Evolutionary conservation across 2,888 invertebrate genomes (phyloP).

Genomic region (Uloborus plumipes): DNA sequence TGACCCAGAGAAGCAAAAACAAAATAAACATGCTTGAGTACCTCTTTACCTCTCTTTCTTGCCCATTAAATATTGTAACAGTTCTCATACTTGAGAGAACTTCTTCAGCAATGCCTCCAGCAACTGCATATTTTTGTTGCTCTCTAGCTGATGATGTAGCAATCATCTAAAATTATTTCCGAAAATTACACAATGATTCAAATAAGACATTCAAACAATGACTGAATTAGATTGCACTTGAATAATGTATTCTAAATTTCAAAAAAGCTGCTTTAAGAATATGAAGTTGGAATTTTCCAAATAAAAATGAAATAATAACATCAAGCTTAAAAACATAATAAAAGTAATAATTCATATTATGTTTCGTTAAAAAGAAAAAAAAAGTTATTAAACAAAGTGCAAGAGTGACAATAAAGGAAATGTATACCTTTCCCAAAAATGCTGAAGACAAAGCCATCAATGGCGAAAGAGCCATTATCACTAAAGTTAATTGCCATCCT

Average conservation of each 20-base stretch:
- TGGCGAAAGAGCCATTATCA: constrained; percentile 75
- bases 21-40: constrained; percentile 37
- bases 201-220: neutral
- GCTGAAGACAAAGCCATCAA: constrained; percentile 72
- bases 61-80: constrained; percentile 70
- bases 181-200: neutral
- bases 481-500: constrained; percentile 75
- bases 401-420: neutral
- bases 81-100: constrained; percentile 70
- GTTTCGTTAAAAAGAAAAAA: too few relatives aligned
- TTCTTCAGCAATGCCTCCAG: constrained; percentile 71
- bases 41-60: constrained; percentile 69
- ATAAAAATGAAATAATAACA: too few relatives aligned
- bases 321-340: too few relatives aligned
- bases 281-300: too few relatives aligned
- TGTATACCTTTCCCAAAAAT: constrained; percentile 71
- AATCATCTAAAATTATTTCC: constrained; percentile 70
- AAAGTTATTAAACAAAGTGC: too few relatives aligned
- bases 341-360: too few relatives aligned
- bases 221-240: neutral
- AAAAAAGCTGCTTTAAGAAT: too few relatives aligned
- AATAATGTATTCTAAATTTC: too few relatives aligned
- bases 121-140: constrained; percentile 70
- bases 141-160: constrained; percentile 72
- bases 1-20: neutral